These are phyloP conservation scores for Pteropus alecto DNA, from an alignment of 2,113 vertebrate genomes.

Conservation along the genomic window DNA sequence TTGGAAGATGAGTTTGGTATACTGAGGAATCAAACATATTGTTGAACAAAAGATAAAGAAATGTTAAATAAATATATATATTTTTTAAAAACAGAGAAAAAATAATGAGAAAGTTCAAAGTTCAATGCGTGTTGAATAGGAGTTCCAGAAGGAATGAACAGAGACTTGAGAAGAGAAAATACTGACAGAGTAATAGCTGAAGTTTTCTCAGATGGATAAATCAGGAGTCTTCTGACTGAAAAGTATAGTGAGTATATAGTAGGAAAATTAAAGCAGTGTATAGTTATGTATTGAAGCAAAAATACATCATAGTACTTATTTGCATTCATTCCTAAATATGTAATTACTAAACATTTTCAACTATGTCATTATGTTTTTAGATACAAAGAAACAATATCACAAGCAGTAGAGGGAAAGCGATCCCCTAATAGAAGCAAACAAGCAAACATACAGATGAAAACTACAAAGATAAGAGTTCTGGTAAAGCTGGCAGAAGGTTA, in stretches of 20 bases:
- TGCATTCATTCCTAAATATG: not conserved
- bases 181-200: not conserved
- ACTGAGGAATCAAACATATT: not conserved
- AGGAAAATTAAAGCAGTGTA: not conserved
- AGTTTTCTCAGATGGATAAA: not conserved
- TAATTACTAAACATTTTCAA: not conserved
- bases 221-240: not conserved
- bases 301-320: not conserved
- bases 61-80: not conserved
- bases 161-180: not conserved
- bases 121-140: not conserved
- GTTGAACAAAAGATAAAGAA: not conserved
- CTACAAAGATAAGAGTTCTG: not conserved
- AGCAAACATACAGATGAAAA: not conserved
- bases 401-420: not conserved
- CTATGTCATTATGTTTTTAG: not conserved
- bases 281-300: not conserved
- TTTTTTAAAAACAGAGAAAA: not conserved
- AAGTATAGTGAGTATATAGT: not conserved
- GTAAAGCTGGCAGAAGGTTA: too few species aligned
- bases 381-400: not conserved
- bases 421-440: not conserved
- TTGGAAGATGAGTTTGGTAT: not conserved
- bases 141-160: not conserved
- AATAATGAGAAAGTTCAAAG: not conserved